Base-by-base conservation (phyloP, 2,797 vertebrate species). In the Synanceia verrucosa region DNA sequence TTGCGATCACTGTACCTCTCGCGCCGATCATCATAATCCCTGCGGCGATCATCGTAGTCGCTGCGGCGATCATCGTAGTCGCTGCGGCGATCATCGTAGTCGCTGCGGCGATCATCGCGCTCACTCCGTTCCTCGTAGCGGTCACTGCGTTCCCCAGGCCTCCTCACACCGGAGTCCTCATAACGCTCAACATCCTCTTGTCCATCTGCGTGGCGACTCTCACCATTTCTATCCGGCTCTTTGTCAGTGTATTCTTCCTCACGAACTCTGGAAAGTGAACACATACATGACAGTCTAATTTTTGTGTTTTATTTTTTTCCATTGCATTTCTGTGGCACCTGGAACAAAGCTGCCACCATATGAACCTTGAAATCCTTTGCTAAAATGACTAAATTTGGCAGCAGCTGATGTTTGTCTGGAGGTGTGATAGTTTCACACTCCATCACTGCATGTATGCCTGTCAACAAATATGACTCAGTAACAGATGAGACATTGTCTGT, bases 181-280 rank as follows among this genome's bases (percentile, higher is more conserved):
- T 70, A 34, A 8, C 29, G 16, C 0, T 4, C 28, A 3, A 6
- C 13, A 5, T 59, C 70, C 16, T 82, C 84, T 12, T 62, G 16
- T 4, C 60, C 55, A 4, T 76, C 76, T 3, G 36, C 29, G 0
- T 1, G 19, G 14, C 6, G 47, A 16, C 1, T n/a, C 1, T 79
- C 79, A 1, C 57, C 83, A 4, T 77, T 82, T 18, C 2, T 34
- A 0, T 24, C 5, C 0, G 63, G 63, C 4, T 86, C 83, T 21
- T 83, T 70, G 53, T 93, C 90, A 0, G 3, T n/a, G 59, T 61
- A 82, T 16, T 77, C 78, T 0, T 60, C 81, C 12, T 76, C 73
- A 2, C 0, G 65, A 60, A 4, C 57, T 60, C 94, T 94, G 80
- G 13, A 52, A 76, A 33, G 19, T 2, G 3, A 41, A 70, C 11